Base-by-base conservation (phyloP, 2,113 vertebrate genomes). In the Fulmarus glacialis region DNA sequence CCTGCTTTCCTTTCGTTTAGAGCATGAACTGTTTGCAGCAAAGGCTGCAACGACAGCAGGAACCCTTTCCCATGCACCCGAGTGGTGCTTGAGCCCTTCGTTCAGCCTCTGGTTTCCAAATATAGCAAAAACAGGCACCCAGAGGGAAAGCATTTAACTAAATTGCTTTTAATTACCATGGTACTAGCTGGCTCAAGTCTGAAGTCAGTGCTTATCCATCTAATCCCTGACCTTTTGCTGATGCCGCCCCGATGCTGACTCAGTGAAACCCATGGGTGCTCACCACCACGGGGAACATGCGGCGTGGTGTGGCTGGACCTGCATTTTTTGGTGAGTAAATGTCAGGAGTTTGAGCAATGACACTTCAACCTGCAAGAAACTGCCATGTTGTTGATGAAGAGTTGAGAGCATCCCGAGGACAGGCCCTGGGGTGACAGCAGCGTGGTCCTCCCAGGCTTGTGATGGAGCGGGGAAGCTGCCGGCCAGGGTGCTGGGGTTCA, bases 211-310 rank as follows among this genome's bases (percentile, higher is more conserved):
- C 24, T 77, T n/a, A 11, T 43, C 50, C 62, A 12, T 32, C 40
- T 40, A 11, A 72, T 22, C 68, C n/a, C 74, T 43, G 58, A 26
- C 21, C 16, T 15, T 38, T 38, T 16, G 19, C 50, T 63, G 53
- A 34, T 58, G 48, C 29, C 3, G 1, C 8, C 20, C 9, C 59
- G 7, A 1, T 5, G 21, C 0, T 21, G 53, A 29, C 42, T 22
- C 36, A 10, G 23, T 15, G 43, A 45, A n/a, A 12, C 30, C 38
- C 24, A 4, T 1, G 70, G 43, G 29, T 22, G 19, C 16, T 75
- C 50, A 8, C 8, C 38, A 15, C 32, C 5, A 0, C 1, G 2
- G 15, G 67, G 21, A 63, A 30, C 2, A 4, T 1, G 11, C 6
- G 15, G 12, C 11, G 2, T 3, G 3, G 16, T 12, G 42, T 2